Conservation (phyloP, 1,140 invertebrate species). For the Eumaeus atala region DNA sequence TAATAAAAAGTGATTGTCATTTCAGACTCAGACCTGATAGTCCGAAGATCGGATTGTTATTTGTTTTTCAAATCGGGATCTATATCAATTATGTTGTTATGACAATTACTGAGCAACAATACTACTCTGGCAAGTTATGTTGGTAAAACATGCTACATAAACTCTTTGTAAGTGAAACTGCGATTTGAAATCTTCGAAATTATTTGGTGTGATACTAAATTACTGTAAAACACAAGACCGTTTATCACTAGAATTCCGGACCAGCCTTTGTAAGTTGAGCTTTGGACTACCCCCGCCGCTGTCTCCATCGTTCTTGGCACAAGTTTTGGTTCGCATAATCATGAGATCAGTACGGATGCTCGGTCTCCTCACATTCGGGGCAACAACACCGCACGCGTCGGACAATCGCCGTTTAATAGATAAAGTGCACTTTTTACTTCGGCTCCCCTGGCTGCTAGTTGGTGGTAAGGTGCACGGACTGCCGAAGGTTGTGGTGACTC, state of each 20-base stretch:
- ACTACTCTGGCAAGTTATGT: too few relatives aligned
- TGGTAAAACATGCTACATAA: slow-evolving; percentile 1
- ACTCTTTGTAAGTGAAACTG: neutral
- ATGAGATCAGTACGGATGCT: slow-evolving; percentile 90
- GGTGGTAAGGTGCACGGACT: slow-evolving; percentile 82
- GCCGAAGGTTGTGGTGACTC: slow-evolving; percentile 80
- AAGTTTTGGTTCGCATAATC: slow-evolving; percentile 88
- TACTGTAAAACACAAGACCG: slow-evolving; percentile 62
- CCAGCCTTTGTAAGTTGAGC: slow-evolving; percentile 65
- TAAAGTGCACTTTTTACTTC: slow-evolving; percentile 83
- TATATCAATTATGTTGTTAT: too few relatives aligned
- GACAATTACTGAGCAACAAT: too few relatives aligned
- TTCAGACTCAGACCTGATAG: too few relatives aligned
- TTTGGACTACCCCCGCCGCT: slow-evolving; percentile 68
- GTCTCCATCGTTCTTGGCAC: slow-evolving; percentile 78
- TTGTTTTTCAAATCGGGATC: too few relatives aligned
- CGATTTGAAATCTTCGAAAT: neutral
- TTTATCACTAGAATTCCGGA: slow-evolving; percentile 60
- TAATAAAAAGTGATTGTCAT: too few relatives aligned
- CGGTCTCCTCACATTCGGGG: slow-evolving; percentile 86
- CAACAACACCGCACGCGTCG: slow-evolving; percentile 89
- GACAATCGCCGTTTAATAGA: slow-evolving; percentile 86
- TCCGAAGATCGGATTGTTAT: too few relatives aligned
- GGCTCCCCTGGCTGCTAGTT: slow-evolving; percentile 76
- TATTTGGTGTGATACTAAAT: slow-evolving; percentile 23